These are phyloP conservation scores for Micromussa lordhowensis DNA, from an alignment of 92 coral and sea anemone genomes.

Conservation along the genomic window DNA sequence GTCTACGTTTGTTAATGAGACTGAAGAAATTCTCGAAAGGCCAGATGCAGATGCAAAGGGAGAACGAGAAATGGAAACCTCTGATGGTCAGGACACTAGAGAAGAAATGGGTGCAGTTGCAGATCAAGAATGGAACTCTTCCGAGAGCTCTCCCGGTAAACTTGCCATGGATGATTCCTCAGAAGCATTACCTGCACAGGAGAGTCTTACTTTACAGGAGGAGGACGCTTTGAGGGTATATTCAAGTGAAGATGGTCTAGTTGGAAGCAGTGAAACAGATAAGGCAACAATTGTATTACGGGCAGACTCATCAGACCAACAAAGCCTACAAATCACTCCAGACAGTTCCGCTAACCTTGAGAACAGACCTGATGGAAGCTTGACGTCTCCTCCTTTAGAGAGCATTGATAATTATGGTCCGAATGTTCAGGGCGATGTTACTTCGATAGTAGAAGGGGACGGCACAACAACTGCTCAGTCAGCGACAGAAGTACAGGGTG, in stretches of 20 bases:
- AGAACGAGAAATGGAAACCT: not conserved
- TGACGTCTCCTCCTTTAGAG: not conserved
- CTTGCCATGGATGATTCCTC: not conserved
- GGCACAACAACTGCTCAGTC: constrained; percentile 3
- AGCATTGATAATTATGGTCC: not conserved
- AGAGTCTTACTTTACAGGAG: no score
- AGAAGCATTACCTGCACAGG: constrained; percentile 14
- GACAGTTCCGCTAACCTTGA: constrained; percentile 9
- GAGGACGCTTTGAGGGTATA: not conserved
- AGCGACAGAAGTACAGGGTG: not conserved
- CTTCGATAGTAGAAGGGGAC: not conserved
- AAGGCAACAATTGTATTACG: not conserved
- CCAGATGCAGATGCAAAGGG: constrained; percentile 8
- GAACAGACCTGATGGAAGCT: not conserved
- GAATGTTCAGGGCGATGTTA: not conserved
- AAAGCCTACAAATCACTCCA: not conserved
- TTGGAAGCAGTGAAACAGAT: constrained; percentile 17
- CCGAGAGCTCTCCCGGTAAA: not conserved
- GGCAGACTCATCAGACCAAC: not conserved
- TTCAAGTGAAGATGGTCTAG: constrained; percentile 14
- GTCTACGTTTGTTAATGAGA: not conserved
- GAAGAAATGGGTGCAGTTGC: not conserved
- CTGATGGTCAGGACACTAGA: not conserved
- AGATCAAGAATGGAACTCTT: not conserved
- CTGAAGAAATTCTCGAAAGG: not conserved